These are phyloP conservation scores for Sinopyrophorus schimmeli DNA, from an alignment of 2,888 invertebrate genomes.

Conservation along the genomic window DNA sequence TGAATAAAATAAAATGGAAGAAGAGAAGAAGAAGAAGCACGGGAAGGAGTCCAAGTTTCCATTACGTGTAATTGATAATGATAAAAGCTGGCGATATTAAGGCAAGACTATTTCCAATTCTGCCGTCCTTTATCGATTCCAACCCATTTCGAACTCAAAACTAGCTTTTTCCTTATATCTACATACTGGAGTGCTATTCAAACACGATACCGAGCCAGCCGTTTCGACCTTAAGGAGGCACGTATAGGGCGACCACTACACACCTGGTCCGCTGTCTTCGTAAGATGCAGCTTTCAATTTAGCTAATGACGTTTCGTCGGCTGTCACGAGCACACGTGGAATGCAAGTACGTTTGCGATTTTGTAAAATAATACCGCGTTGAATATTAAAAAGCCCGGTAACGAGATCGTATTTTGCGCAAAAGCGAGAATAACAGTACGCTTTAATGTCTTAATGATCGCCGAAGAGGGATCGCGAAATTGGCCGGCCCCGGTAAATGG, in stretches of 20 bases:
- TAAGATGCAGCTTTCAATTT: conserved; percentile 58
- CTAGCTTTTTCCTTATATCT: conserved; percentile 51
- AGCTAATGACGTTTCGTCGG: conserved; percentile 57
- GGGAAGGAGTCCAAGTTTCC: conserved; percentile 21
- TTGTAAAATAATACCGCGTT: conserved; percentile 50
- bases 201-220: conserved; percentile 48
- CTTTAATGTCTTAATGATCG: conserved; percentile 14
- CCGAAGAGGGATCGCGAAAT: too few species aligned
- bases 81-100: conserved; percentile 40
- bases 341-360: conserved; percentile 51
- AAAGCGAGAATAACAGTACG: conserved; percentile 4
- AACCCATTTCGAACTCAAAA: conserved; percentile 53
- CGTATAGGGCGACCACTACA: conserved; percentile 34
- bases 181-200: conserved; percentile 57
- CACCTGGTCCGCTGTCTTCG: conserved; percentile 47
- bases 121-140: conserved; percentile 52
- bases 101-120: conserved; percentile 46
- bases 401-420: conserved; percentile 16
- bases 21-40: too few species aligned
- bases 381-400: conserved; percentile 31
- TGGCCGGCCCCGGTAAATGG: conserved; percentile 43
- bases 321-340: conserved; percentile 56
- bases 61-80: conserved; percentile 38
- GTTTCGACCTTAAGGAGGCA: conserved; percentile 33
- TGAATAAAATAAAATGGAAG: too few species aligned